phyloP scores from a whole-genome alignment of 2,888 invertebrate genomes.

The Ormyrus thymus region DNA sequence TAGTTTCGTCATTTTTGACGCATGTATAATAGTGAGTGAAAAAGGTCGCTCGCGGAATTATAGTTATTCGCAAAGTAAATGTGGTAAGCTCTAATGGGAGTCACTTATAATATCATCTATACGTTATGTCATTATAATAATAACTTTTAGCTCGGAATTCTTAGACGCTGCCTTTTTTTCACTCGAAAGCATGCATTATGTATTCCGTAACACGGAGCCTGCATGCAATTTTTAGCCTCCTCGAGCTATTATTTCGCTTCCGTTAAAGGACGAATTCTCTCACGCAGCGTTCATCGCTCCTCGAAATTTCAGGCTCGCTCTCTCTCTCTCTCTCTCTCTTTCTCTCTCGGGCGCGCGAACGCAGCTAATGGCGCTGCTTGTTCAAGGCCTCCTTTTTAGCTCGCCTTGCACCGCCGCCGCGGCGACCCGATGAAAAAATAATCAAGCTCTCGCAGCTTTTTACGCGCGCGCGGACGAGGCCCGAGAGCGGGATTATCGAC shows the following conservation, averaged over 20 bases:
- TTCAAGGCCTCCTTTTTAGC: too few species aligned
- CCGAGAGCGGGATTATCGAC: too few species aligned
- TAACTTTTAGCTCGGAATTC: constrained; percentile 30
- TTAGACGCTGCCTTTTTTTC: constrained; percentile 11
- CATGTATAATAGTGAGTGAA: not conserved
- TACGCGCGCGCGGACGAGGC: too few species aligned
- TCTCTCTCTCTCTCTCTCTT: too few species aligned
- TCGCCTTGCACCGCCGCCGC: too few species aligned
- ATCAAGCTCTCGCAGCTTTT: too few species aligned
- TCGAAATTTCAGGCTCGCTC: constrained; percentile 5
- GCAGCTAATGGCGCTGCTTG: too few species aligned
- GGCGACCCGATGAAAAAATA: too few species aligned
- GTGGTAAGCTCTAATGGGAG: not conserved
- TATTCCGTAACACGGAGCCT: constrained; percentile 34
- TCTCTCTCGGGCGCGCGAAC: too few species aligned
- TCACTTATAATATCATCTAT: constrained; percentile 13
- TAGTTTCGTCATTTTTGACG: too few species aligned
- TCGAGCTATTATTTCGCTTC: constrained; percentile 38
- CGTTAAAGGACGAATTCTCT: constrained; percentile 51
- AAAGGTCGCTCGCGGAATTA: not conserved
- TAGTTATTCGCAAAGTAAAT: constrained; percentile 13
- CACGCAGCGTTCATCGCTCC: constrained; percentile 39
- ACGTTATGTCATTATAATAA: constrained; percentile 30
- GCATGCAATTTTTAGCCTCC: constrained; percentile 18
- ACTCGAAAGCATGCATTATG: constrained; percentile 7